These are phyloP conservation scores for Bursaphelenchus mucronatus DNA, from an alignment of 1,140 invertebrate genomes.

Conservation along the genomic window DNA sequence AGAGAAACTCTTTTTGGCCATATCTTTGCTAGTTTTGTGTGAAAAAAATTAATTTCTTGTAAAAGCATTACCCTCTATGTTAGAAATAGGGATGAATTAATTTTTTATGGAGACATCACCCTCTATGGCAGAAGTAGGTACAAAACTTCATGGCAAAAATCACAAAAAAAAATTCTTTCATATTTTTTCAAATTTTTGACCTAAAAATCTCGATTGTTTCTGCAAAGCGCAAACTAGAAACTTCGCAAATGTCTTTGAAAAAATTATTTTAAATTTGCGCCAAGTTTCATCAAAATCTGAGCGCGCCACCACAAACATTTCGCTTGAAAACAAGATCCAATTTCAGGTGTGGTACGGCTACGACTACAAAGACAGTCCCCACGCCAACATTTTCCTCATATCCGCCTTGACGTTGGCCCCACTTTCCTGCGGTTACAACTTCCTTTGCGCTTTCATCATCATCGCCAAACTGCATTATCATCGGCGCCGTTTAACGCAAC, in stretches of 20 bases:
- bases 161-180: too few relatives aligned
- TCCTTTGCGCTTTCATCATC: constrained; percentile 23
- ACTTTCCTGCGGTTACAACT: constrained; percentile 19
- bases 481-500: constrained; percentile 11
- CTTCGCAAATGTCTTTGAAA: too few relatives aligned
- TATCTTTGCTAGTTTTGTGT: neutral
- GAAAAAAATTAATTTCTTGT: too few relatives aligned
- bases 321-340: too few relatives aligned
- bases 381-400: constrained; percentile 24
- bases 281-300: neutral
- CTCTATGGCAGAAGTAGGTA: too few relatives aligned
- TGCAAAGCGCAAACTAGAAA: neutral
- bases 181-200: too few relatives aligned
- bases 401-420: constrained; percentile 18
- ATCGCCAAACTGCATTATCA: constrained; percentile 13
- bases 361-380: constrained; percentile 24
- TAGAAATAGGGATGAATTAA: too few relatives aligned
- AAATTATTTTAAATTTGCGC: too few relatives aligned
- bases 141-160: too few relatives aligned
- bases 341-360: constrained; percentile 24
- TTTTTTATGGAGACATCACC: too few relatives aligned
- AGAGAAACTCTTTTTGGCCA: neutral
- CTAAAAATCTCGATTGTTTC: too few relatives aligned
- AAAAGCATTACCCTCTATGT: too few relatives aligned
- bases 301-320: neutral